Conservation (phyloP, 2,888 invertebrate genomes). For the Oxyteleia sp. region DNA sequence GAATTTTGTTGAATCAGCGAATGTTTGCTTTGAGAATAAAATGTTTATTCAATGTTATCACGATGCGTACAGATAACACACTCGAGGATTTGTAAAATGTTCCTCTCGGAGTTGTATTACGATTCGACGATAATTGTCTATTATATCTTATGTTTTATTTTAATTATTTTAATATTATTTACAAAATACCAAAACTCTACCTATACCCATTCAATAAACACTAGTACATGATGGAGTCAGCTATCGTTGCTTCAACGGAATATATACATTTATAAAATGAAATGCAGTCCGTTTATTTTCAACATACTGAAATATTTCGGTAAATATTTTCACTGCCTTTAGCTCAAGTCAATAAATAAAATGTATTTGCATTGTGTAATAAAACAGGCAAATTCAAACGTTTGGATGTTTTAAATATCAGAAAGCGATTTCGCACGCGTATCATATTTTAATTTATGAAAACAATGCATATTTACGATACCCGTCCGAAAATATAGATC, state of each 20-base stretch:
- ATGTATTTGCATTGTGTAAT: neutral
- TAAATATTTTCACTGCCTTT: neutral
- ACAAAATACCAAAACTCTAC: too few species aligned
- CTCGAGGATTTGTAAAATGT: conserved; percentile 34
- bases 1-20: conserved; percentile 36
- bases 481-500: neutral
- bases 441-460: neutral
- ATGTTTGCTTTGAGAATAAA: conserved; percentile 55
- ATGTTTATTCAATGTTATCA: conserved; percentile 59
- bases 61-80: conserved; percentile 52
- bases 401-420: neutral
- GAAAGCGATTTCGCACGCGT: neutral
- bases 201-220: too few species aligned
- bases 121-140: conserved; percentile 36
- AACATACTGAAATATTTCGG: neutral
- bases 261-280: too few species aligned
- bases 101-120: conserved; percentile 22
- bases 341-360: neutral
- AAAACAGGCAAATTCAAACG: neutral
- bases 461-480: neutral
- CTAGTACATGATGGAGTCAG: too few species aligned
- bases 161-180: too few species aligned
- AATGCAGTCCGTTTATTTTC: too few species aligned
- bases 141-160: neutral
- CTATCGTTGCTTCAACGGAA: too few species aligned